A percentile compares a stretch with the other conserved stretches of the same genome.
phyloP scores from a whole-genome alignment of 2,113 vertebrate genomes.

The Oryzias javanicus region DNA sequence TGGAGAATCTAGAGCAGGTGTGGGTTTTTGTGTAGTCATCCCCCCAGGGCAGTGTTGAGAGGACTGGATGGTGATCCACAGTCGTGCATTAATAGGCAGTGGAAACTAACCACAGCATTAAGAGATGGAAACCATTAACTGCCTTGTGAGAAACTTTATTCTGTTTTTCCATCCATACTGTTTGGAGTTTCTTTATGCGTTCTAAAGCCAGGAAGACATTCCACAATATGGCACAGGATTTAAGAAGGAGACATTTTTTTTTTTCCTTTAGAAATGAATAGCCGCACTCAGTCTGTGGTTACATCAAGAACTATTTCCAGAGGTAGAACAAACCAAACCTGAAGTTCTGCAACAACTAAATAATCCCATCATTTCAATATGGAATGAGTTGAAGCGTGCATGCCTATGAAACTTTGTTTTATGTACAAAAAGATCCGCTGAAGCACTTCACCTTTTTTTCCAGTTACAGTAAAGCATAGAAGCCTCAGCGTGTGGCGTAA shows the following conservation, averaged over 20 bases:
- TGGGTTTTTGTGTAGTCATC: slow-evolving; percentile 48
- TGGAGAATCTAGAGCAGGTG: slow-evolving; percentile 68
- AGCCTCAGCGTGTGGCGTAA: slow-evolving; percentile 57
- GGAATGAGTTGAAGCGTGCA: no score
- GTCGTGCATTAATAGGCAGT: slow-evolving; percentile 64
- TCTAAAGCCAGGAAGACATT: slow-evolving; percentile 58
- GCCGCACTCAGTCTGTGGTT: slow-evolving; percentile 62
- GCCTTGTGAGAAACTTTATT: slow-evolving; percentile 68
- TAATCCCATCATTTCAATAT: no score
- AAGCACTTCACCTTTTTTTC: not conserved
- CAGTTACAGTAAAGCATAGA: slow-evolving; percentile 27
- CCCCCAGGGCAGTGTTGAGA: slow-evolving; percentile 27
- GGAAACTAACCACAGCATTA: slow-evolving; percentile 73
- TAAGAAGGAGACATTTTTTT: slow-evolving; percentile 63
- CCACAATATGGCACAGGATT: slow-evolving; percentile 64
- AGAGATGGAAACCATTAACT: slow-evolving; percentile 75
- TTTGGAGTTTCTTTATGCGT: slow-evolving; percentile 44
- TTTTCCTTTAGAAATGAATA: slow-evolving; percentile 56
- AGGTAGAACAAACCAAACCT: slow-evolving; percentile 41
- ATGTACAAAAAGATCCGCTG: not conserved
- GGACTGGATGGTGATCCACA: slow-evolving; percentile 49
- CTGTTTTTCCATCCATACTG: slow-evolving; percentile 64
- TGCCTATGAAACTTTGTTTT: no score
- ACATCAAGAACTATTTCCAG: slow-evolving; percentile 59
- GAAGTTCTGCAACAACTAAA: not conserved